Evolutionary conservation across 1,140 invertebrate genomes (phyloP).

Genomic region (Tetramorium simillimum): DNA sequence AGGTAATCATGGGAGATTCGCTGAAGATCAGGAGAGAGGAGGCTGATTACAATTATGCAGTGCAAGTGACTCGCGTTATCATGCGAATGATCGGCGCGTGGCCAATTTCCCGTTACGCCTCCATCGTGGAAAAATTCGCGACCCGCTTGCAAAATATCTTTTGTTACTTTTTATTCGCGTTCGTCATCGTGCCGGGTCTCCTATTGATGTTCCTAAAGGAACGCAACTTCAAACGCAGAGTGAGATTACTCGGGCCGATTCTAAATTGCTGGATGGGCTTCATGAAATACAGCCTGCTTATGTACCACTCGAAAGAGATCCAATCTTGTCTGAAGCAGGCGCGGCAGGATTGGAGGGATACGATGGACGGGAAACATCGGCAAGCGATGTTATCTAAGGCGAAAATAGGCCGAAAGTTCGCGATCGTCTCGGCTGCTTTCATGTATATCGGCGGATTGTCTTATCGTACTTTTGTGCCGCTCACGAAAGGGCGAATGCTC

Average conservation of each 20-base stretch:
- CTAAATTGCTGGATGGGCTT: conserved; percentile 42
- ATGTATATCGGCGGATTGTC: conserved; percentile 69
- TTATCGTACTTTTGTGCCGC: conserved; percentile 62
- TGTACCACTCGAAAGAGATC: conserved; percentile 32
- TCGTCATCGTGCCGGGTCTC: conserved; percentile 54
- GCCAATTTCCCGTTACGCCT: conserved; percentile 39
- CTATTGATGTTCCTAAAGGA: conserved; percentile 50
- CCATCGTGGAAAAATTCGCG: not conserved
- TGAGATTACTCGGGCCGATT: conserved; percentile 46
- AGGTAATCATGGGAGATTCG: not conserved
- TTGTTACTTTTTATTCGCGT: conserved; percentile 34
- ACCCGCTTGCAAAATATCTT: not conserved
- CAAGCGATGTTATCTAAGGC: conserved; percentile 59
- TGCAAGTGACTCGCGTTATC: conserved; percentile 29
- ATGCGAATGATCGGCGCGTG: conserved; percentile 60
- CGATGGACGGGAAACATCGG: not conserved
- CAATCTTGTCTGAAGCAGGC: conserved; percentile 34
- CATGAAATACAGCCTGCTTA: conserved; percentile 55
- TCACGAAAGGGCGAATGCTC: conserved; percentile 59
- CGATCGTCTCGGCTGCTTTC: conserved; percentile 41
- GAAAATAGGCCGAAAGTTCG: conserved; percentile 55
- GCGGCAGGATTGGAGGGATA: conserved; percentile 56
- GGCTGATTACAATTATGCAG: not conserved
- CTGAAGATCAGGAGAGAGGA: not conserved
- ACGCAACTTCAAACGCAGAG: not conserved